These are phyloP conservation scores for Amphiura filiformis DNA, from an alignment of 35 echinoderm and acorn worm genomes.

Conservation along the genomic window DNA sequence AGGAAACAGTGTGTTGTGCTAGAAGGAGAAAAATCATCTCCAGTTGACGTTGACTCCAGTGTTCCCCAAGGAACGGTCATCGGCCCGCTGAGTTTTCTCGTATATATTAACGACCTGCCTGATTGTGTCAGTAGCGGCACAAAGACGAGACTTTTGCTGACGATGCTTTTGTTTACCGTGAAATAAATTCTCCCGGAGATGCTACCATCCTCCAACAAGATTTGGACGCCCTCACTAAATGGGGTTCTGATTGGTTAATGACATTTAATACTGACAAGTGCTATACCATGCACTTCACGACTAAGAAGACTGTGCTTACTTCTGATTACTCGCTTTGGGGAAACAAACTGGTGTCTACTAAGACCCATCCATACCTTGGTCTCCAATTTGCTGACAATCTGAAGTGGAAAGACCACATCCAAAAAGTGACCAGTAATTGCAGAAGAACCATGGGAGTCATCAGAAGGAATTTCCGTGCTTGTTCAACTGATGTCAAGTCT, in stretches of 20 bases:
- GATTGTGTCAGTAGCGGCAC: neutral
- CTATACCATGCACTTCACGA: neutral
- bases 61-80: constrained; percentile 72
- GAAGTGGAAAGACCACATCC: no score
- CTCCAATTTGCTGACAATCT: no score
- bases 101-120: constrained; percentile 39
- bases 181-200: neutral
- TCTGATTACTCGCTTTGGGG: neutral
- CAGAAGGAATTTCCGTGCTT: no score
- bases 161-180: neutral
- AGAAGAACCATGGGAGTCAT: no score
- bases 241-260: neutral
- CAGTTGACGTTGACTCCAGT: constrained; percentile 17
- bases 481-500: no score
- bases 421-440: no score
- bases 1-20: constrained; percentile 40
- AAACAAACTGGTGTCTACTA: no score
- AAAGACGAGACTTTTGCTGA: neutral
- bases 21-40: constrained; percentile 29
- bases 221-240: neutral
- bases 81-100: constrained; percentile 51
- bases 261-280: neutral
- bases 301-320: neutral
- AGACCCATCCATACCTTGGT: no score
- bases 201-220: neutral